Evolutionary conservation across 2,888 invertebrate genomes (phyloP), one percentile per base, ranked within the genome.

Genomic region (Agriopis leucophaearia): DNA sequence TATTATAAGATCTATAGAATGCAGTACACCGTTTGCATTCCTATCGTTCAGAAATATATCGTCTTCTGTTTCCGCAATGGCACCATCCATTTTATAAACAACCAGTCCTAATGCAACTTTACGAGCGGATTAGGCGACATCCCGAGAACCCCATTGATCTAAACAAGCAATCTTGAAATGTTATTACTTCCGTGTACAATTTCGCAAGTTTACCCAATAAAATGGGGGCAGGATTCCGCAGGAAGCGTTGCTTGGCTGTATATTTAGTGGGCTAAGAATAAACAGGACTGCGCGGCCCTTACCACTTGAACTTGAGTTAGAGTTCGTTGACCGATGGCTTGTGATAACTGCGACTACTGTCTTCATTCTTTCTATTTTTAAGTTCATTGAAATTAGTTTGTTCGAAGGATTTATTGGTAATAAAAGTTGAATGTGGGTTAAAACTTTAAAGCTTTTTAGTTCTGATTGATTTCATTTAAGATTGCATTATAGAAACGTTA

Each of bases 221-320:
- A 74, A 76, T 56, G 72, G 71, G 71, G 72, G 76, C 83, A 87
- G 88, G 86, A 88, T 85, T 84, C 85, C 73, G 76, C 83, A 87
- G 88, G 87, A 88, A 85, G 83, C 83, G 81, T 80, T 78, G 81
- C 76, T 77, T 73, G 72, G 74, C 79, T 90, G 68, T 68, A 88
- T 88, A 88, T 89, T 88, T 89, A 91, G 88, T 85, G 79, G 75
- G 83, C 88, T 90, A 91, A 92, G 92, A 90, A 93, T 93, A 93
- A 87, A 85, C 87, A 79, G 68, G 78, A 79, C 78, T 81, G 82
- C 81, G 80, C 82, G 81, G 82, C 82, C 81, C 86, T 84, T 72
- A 81, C 83, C 86, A 87, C 92, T 92, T 93, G 93, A 93, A 93
- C 92, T 92, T 93, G 91, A 86, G 80, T 83, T 71, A 13, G 78